phyloP scores from a whole-genome alignment of 2,888 invertebrate species.

The Argyresthia goedartella region DNA sequence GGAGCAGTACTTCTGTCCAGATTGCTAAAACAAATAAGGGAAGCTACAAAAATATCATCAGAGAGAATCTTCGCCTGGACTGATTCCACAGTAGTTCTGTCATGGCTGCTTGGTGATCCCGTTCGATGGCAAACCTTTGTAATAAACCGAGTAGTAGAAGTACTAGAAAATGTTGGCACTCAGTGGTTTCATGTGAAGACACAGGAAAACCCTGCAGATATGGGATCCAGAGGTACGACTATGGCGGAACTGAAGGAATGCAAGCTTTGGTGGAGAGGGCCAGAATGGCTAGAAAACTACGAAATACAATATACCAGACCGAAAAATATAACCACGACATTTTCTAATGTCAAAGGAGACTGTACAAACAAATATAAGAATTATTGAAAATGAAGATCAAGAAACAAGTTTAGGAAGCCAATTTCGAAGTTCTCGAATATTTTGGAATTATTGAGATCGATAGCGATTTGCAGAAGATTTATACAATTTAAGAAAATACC shows the following conservation, averaged over 20 bases:
- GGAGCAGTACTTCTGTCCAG: conserved; percentile 9
- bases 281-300: neutral
- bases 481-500: neutral
- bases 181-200: neutral
- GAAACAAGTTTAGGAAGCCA: too few species aligned
- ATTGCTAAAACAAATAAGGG: neutral
- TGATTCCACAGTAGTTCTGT: conserved; percentile 8
- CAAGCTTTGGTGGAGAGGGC: neutral
- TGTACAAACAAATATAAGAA: too few species aligned
- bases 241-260: neutral
- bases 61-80: conserved; percentile 9
- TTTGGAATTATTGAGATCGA: too few species aligned
- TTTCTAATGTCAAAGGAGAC: too few species aligned
- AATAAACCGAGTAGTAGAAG: neutral
- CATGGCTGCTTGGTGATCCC: neutral
- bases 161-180: neutral
- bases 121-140: neutral
- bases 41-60: conserved; percentile 9
- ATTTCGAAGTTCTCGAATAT: too few species aligned
- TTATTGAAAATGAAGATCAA: too few species aligned
- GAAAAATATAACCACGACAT: too few species aligned
- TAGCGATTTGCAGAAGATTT: neutral
- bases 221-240: neutral
- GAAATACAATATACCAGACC: too few species aligned
- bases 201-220: neutral